Evolutionary conservation across 2,888 invertebrate genomes (phyloP), one percentile per base, ranked within the genome.

Genomic region (Bruchidius siliquastri): DNA sequence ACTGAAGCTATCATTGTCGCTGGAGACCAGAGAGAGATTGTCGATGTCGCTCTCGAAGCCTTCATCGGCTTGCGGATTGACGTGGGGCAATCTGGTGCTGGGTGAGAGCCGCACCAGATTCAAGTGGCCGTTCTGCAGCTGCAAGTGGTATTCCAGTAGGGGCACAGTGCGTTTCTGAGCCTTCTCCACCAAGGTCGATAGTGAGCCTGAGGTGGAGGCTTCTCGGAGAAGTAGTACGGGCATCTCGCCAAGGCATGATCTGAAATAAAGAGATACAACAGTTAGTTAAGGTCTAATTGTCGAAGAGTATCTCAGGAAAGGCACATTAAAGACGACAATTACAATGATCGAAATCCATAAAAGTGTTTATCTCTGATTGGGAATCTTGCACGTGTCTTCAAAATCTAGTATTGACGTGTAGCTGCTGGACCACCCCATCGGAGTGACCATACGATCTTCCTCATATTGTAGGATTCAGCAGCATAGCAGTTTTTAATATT

Each of bases 21-120:
- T 84, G 3, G 86, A 86, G 0, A 87, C 81, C 68, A 87, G 80
- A 2, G 87, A 87, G 20, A 86, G 78, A 72, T 82, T 86, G 77
- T 88, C 88, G 67, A 87, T 84, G 76, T 87, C 88, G 6, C 87
- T 87, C 81, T 88, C 88, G 81, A 88, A 88, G n/a, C 88, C 88
- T 79, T 88, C 88, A 77, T 88, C 88, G 1, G 78, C 72, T 68
- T 21, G 49, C 6, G 78, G 73, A 0, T 49, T 49, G 49, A 13
- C 49, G 10, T 49, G 49, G 49, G 49, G 18, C 49, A 49, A 13
- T 49, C 13, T 49, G 6, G 49, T 49, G 49, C 49, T 49, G 49
- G 8, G 49, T 18, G 81, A 78, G 1, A 80, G 73, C 22, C 81
- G 77, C 0, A 83, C 78, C 20, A 85, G 76, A 67, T 83, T 82